Evolutionary conservation across 2,797 vertebrate genomes (phyloP), one percentile per base, ranked within the genome.

Genomic region (Todus mexicanus): DNA sequence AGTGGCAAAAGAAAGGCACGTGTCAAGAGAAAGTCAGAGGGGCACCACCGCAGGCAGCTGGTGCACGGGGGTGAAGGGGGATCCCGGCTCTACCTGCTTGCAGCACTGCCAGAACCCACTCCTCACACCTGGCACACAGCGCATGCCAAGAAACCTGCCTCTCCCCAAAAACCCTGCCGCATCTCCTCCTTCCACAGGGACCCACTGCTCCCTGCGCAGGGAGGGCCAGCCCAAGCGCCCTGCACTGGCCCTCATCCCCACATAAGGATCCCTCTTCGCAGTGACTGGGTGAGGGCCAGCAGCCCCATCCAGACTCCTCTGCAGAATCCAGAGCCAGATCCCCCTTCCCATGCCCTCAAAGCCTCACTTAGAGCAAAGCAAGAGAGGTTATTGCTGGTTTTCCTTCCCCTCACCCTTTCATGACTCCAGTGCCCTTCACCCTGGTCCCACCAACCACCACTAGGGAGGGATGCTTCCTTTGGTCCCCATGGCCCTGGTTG

Each of bases 1-100:
- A 97, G 97, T 98, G 97, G 97, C 96, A 97, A 97, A 97, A 98
- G 97, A 97, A 98, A 98, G 98, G 98, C 97, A 98, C 98, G 10
- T 97, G 97, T 95, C 94, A 85, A 96, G 92, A 95, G 83, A 85
- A 92, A 94, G 91, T 72, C 70, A 25, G 50, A 78, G 77, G 80
- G 74, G 65, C 80, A 42, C 35, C 2, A 1, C 75, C 0, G 4
- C 26, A 6, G 68, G 65, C 45, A n/a, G 56, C 61, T 3, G 23
- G 45, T 9, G 45, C 2, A 1, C 0, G 1, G 48, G 33, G 31
- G 23, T 4, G 35, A 13, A 31, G 11, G 29, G 65, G 69, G 43
- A 29, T 68, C 68, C 80, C 3, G 12, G 91, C 83, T 65, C 57
- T 51, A 16, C 66, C 42, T 3, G 6, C 65, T 14, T 2, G 3